Evolutionary conservation across 2,888 invertebrate genomes (phyloP).

Genomic region (Caenorhabditis imperialis): DNA sequence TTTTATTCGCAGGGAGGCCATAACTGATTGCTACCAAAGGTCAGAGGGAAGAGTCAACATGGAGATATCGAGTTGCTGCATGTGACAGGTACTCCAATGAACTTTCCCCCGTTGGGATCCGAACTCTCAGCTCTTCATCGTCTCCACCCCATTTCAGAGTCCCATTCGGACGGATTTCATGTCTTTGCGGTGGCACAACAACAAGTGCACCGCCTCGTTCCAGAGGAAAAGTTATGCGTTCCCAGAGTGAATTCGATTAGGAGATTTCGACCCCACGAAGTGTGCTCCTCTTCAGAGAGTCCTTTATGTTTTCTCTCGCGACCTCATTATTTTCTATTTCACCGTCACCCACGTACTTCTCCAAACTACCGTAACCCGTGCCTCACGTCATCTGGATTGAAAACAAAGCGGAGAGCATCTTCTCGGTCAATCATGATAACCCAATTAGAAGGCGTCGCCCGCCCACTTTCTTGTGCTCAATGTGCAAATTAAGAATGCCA

Average conservation of each 20-base stretch:
- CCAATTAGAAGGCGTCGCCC: slow-evolving; percentile 35
- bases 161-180: slow-evolving; percentile 31
- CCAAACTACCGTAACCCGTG: slow-evolving; percentile 28
- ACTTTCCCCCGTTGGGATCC: no score
- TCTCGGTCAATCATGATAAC: slow-evolving; percentile 25
- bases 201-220: slow-evolving; percentile 11
- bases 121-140: not conserved
- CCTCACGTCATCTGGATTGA: slow-evolving; percentile 14
- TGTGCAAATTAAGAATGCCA: slow-evolving; percentile 35
- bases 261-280: not conserved
- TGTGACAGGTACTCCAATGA: no score
- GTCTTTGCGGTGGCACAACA: slow-evolving; percentile 40
- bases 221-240: slow-evolving; percentile 10
- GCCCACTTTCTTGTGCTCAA: slow-evolving; percentile 42
- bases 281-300: slow-evolving; percentile 13
- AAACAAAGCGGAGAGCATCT: slow-evolving; percentile 10
- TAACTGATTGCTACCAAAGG: not conserved
- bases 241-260: slow-evolving; percentile 43
- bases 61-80: no score
- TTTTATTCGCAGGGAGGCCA: slow-evolving; percentile 18
- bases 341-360: slow-evolving; percentile 22
- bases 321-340: slow-evolving; percentile 24
- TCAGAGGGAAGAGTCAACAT: no score
- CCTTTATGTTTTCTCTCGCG: slow-evolving; percentile 9
- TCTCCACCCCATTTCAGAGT: slow-evolving; percentile 25